Base-by-base conservation (phyloP, 2,797 vertebrate species). In the Chromobotia macracanthus region DNA sequence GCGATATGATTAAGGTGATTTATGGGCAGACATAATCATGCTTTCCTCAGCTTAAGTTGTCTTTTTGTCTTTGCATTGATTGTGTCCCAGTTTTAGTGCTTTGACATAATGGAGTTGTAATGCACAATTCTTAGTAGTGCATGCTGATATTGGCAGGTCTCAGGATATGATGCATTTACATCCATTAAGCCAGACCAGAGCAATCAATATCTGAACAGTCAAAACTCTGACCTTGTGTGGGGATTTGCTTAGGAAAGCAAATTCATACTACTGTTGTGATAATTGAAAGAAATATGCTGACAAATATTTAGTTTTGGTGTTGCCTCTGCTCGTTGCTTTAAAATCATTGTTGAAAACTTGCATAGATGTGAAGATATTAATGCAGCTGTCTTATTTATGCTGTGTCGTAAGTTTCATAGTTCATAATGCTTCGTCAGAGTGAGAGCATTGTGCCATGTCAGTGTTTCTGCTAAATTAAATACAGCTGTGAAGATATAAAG, bases 141-240 rank as follows among this genome's bases (percentile, higher is more conserved):
- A 63, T 31, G 58, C 68, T 5, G 55, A 35, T 76, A 63, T 82
- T 75, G 72, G 67, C 51, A 55, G n/a, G 61, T 50, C 58, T 77
- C 55, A 38, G 74, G 64, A 79, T 78, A 71, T 76, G 80, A 84
- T 80, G 41, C 55, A 82, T 80, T 31, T 72, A 46, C 15, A 77
- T 44, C 71, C 51, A 79, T 79, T 82, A 79, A 23, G 41, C 19
- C 60, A 72, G 69, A 76, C 73, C 11, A n/a, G 69, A 55, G 13
- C 38, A 68, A 81, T 87, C 77, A n/a, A 85, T 80, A 84, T 16
- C 51, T 7, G 56, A 65, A 66, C 53, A 41, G 63, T 63, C 46
- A 70, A 41, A 38, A 1, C 53, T 55, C 23, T 35, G 50, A 18
- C 18, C 56, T 16, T 67, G 15, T 12, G 10, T 23, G 50, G 25